Evolutionary conservation across 2,888 invertebrate genomes (phyloP), one percentile per base, ranked within the genome.

Genomic region (Ormyrus pomaceus): DNA sequence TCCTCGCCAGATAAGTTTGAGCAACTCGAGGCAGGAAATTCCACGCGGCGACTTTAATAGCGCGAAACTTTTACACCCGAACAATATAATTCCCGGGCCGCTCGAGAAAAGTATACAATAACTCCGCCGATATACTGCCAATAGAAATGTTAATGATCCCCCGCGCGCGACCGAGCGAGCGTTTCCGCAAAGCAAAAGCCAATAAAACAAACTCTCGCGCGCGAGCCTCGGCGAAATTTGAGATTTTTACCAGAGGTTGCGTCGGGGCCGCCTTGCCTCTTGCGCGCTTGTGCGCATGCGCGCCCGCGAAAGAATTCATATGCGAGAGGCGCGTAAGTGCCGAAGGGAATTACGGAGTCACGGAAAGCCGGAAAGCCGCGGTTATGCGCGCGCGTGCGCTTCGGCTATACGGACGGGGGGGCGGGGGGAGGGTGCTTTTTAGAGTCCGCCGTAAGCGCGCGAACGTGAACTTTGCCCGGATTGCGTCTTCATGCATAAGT

Each of bases 121-220:
- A 53, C 58, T 74, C 62, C 59, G 19, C 13, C n/a, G 51, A 58
- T 62, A 48, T 50, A 65, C 51, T 45, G 34, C 34, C 71, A 13
- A 51, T 51, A 65, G 71, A 77, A 77, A 77, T 71, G 64, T 77
- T 77, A 77, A 77, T 71, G n/a, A 65, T 45, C 51, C 70, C 13
- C 61, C 2, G 2, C 19, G 19, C 19, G 13, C 13, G 13, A 13
- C 13, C 13, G 13, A 55, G 61, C 69, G 56, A 11, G 46, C 56
- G 58, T 48, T 51, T 45, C 34, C 51, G 53, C 34, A 51, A 72
- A 68, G 72, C 11, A 34, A 13, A 55, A 13, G 10, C 46, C 10
- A 50, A 61, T 46, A 45, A 45, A 61, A 48, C 34, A 34, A 34
- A 34, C 34, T 34, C 34, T 34, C 34, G 34, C 34, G 34, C 34